phyloP scores from a whole-genome alignment of 2,888 invertebrate species.

The Rotaria socialis region DNA sequence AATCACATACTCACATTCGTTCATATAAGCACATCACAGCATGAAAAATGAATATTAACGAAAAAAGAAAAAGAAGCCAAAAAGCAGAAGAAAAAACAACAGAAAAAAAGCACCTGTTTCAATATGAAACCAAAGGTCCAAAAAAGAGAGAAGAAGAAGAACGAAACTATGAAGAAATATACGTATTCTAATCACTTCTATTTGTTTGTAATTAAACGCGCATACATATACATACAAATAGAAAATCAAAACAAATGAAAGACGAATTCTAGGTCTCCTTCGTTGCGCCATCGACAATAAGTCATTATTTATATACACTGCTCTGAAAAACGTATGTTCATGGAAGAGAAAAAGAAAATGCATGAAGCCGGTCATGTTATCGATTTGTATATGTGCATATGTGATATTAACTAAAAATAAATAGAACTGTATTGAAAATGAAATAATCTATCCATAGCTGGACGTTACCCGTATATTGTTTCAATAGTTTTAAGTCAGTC shows the following conservation, averaged over 20 bases:
- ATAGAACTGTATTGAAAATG: neutral
- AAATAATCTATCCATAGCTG: too few species aligned
- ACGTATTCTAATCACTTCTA: neutral
- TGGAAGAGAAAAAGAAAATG: neutral
- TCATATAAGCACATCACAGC: neutral
- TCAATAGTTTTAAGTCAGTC: neutral
- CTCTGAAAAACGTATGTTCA: neutral
- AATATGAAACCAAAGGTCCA: neutral
- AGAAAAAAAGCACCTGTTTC: neutral
- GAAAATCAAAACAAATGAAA: constrained; percentile 1
- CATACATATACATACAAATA: constrained; percentile 7
- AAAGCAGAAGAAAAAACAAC: neutral
- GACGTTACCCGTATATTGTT: neutral
- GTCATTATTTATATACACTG: neutral
- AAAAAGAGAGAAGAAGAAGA: neutral
- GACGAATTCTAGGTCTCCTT: neutral
- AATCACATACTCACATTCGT: neutral
- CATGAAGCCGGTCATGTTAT: neutral
- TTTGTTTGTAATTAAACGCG: neutral
- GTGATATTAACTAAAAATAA: neutral
- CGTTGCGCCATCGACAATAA: neutral
- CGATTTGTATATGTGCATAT: constrained; percentile 13
- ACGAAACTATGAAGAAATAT: neutral
- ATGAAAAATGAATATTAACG: neutral
- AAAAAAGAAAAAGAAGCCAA: neutral